These are phyloP conservation scores for Hycleus phaleratus DNA, from an alignment of 1,140 invertebrate genomes.

Conservation along the genomic window DNA sequence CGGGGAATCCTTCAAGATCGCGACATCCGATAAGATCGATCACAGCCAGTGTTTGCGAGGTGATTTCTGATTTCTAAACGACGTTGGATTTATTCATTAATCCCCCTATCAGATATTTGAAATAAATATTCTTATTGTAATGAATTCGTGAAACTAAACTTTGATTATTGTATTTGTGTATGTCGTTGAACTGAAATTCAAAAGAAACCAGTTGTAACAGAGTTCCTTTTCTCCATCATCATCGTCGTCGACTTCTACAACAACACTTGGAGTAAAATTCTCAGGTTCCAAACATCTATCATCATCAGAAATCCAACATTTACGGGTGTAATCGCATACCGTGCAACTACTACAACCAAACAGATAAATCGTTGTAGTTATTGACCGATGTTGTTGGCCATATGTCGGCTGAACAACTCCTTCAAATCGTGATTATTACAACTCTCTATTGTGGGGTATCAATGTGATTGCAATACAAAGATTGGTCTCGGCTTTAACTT, in stretches of 20 bases:
- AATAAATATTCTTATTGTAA: no score
- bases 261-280: conserved; percentile 13
- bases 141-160: no score
- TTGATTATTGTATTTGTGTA: background rate
- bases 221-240: no score
- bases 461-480: conserved; percentile 17
- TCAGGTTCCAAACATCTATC: conserved; percentile 20
- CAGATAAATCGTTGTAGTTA: conserved; percentile 1
- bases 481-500: background rate
- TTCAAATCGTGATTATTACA: conserved; percentile 19
- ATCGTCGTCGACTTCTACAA: background rate
- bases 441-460: conserved; percentile 8
- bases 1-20: no score
- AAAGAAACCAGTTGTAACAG: conserved; percentile 11
- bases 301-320: conserved; percentile 26
- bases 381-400: conserved; percentile 1
- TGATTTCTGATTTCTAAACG: background rate
- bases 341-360: conserved; percentile 10
- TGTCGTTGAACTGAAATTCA: conserved; percentile 20
- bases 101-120: background rate
- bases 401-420: conserved; percentile 8
- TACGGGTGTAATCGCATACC: conserved; percentile 23
- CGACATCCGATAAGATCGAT: no score
- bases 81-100: conserved; percentile 3
- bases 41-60: no score